These are phyloP conservation scores for Dolichallabes microphthalmus DNA, from an alignment of 2,113 vertebrate genomes.

Conservation along the genomic window DNA sequence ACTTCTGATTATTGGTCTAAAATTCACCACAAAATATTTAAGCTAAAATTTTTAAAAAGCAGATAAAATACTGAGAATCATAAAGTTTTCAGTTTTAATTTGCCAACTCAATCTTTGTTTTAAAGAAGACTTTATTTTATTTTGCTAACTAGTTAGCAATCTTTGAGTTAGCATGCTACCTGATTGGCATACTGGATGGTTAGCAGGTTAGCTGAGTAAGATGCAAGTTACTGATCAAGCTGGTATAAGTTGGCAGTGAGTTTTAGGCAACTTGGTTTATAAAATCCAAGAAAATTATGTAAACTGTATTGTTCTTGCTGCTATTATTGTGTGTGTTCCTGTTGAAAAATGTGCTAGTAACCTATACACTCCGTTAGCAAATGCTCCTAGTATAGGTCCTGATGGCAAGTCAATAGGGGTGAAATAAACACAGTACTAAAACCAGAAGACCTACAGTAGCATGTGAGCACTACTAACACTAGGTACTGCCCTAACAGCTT, in stretches of 20 bases:
- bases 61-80: neutral
- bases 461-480: conserved; percentile 26
- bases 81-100: neutral
- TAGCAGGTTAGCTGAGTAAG: neutral
- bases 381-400: neutral
- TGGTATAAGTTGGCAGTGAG: neutral
- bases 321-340: neutral
- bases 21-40: neutral
- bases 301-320: neutral
- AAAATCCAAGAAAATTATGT: neutral
- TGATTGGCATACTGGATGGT: neutral
- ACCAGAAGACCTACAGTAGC: neutral
- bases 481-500: neutral
- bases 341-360: neutral
- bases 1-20: neutral
- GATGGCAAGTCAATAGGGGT: neutral
- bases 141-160: neutral
- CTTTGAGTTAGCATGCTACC: neutral
- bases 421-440: neutral
- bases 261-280: neutral
- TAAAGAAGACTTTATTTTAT: neutral
- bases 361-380: neutral
- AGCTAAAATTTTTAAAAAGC: neutral
- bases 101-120: no score
- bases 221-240: neutral